Percentiles rank a stretch among this genome's conserved stretches.
Conservation (phyloP, 2,113 vertebrate species). For the Callocephalon fimbriatum region DNA sequence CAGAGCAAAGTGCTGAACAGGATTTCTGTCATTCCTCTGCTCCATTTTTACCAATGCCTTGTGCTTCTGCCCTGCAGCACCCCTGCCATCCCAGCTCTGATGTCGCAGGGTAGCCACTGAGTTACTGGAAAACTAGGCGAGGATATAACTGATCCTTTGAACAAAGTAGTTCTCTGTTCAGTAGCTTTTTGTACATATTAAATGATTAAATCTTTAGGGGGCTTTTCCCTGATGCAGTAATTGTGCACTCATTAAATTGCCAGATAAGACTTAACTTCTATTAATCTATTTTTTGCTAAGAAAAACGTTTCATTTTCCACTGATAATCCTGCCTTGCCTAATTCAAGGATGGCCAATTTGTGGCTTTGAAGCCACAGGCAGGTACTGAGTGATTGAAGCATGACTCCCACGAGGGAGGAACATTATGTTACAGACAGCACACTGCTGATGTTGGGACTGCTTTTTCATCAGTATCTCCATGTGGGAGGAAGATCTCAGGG, state of each 20-base stretch:
- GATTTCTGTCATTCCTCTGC: background rate
- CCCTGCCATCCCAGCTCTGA: background rate
- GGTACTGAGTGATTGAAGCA: background rate
- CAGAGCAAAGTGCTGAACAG: background rate
- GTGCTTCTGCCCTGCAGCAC: conserved; percentile 1
- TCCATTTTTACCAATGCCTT: background rate
- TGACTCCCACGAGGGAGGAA: background rate
- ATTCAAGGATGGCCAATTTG: background rate
- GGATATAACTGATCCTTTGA: conserved; percentile 28
- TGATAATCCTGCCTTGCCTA: conserved; percentile 36
- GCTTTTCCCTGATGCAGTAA: conserved; percentile 66
- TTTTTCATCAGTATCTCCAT: background rate
- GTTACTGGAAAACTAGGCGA: conserved; percentile 22
- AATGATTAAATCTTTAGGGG: conserved; percentile 74
- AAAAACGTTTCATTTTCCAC: conserved; percentile 28
- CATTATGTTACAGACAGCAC: background rate
- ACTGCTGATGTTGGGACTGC: background rate
- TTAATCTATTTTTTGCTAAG: conserved; percentile 14
- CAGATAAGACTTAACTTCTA: conserved; percentile 45
- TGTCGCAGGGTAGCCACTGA: background rate
- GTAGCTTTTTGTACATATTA: conserved; percentile 65
- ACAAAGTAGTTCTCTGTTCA: conserved; percentile 46
- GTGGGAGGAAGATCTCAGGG: background rate
- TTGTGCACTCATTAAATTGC: conserved; percentile 68
- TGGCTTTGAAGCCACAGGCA: background rate